A percentile compares a stretch with the other conserved stretches of the same genome.
Conservation (phyloP, 2,888 invertebrate genomes). For the Gari tellinella region DNA sequence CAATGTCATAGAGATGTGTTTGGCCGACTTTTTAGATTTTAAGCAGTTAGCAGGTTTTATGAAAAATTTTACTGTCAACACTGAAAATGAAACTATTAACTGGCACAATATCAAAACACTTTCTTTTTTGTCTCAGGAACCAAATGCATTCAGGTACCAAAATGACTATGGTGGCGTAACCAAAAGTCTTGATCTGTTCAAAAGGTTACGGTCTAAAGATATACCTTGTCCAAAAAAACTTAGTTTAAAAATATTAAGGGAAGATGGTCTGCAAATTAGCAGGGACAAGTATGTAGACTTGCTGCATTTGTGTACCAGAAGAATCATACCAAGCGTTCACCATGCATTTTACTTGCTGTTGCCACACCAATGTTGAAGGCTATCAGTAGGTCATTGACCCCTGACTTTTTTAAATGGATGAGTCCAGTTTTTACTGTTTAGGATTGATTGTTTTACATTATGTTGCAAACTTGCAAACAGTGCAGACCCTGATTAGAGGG, state of each 20-base stretch:
- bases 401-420: no score
- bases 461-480: no score
- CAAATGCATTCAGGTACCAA: conserved; percentile 30
- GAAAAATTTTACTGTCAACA: conserved; percentile 21
- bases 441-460: no score
- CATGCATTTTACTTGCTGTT: conserved; percentile 29
- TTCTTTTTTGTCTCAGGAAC: background rate
- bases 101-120: conserved; percentile 28
- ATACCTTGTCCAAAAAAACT: background rate
- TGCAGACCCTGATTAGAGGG: no score
- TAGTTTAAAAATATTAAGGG: background rate
- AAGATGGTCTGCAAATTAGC: background rate
- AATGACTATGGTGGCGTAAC: conserved; percentile 20
- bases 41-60: background rate
- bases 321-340: conserved; percentile 29
- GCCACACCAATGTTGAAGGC: conserved; percentile 6
- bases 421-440: no score
- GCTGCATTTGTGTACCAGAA: conserved; percentile 14
- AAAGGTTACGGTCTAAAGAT: background rate
- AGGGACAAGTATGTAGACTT: conserved; percentile 25
- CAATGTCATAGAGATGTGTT: conserved; percentile 8
- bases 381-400: no score
- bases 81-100: conserved; percentile 23
- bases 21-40: conserved; percentile 7
- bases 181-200: conserved; percentile 15